Conservation (phyloP, 1,140 invertebrate genomes). For the Idris sp. region DNA sequence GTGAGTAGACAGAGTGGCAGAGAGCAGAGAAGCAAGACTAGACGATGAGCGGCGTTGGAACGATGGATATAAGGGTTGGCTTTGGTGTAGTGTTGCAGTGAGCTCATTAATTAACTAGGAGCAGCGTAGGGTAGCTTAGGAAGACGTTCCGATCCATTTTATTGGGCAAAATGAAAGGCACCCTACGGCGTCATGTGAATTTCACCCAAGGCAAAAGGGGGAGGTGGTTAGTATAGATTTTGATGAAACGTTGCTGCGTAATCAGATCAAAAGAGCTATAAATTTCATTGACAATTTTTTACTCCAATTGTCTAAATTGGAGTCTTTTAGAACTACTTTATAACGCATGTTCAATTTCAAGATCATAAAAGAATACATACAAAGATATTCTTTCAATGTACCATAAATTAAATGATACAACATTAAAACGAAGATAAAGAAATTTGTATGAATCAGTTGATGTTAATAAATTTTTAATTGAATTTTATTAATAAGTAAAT, state of each 20-base stretch:
- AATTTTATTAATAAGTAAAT: too few species aligned
- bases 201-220: neutral
- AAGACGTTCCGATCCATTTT: slow-evolving; percentile 75
- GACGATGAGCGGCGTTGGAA: slow-evolving; percentile 65
- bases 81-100: slow-evolving; percentile 75
- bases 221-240: slow-evolving; percentile 27
- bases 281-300: slow-evolving; percentile 9
- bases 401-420: too few species aligned
- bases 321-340: too few species aligned
- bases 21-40: slow-evolving; percentile 67
- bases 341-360: too few species aligned
- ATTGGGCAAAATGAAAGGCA: slow-evolving; percentile 74
- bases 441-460: too few species aligned
- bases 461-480: too few species aligned
- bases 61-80: slow-evolving; percentile 72
- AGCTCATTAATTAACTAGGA: slow-evolving; percentile 77
- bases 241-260: slow-evolving; percentile 18
- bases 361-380: too few species aligned
- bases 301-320: too few species aligned
- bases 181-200: slow-evolving; percentile 50
- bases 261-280: slow-evolving; percentile 2
- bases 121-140: slow-evolving; percentile 74
- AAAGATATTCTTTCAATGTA: too few species aligned
- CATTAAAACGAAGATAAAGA: too few species aligned
- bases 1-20: slow-evolving; percentile 69